phyloP scores from a whole-genome alignment of 2,888 invertebrate species.

The Orthosia gracilis region DNA sequence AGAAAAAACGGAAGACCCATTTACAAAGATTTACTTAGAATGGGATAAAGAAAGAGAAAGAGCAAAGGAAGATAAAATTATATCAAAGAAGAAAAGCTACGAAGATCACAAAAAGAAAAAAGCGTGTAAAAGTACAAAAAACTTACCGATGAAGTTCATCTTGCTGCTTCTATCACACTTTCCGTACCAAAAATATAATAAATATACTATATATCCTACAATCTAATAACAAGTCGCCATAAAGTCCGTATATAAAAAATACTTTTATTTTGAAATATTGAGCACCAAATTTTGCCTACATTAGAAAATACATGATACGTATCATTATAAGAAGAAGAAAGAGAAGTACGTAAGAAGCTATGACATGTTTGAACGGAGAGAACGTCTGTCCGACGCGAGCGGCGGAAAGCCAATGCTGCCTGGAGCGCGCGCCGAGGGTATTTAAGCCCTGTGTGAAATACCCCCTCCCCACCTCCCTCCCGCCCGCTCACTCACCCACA shows the following conservation, averaged over 20 bases:
- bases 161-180: constrained; percentile 79
- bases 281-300: constrained; percentile 87
- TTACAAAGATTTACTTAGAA: not conserved
- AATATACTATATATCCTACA: constrained; percentile 64
- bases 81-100: constrained; percentile 1
- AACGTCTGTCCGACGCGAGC: constrained; percentile 78
- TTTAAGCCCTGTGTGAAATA: constrained; percentile 75
- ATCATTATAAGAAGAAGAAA: constrained; percentile 82
- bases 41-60: not conserved
- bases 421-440: constrained; percentile 64
- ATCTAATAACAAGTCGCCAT: constrained; percentile 82
- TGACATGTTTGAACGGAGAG: constrained; percentile 80
- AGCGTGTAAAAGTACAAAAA: constrained; percentile 39
- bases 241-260: constrained; percentile 86
- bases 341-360: constrained; percentile 78
- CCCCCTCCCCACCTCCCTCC: constrained; percentile 66
- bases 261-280: constrained; percentile 80
- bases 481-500: constrained; percentile 56
- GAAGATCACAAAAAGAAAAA: not conserved
- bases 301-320: constrained; percentile 89
- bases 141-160: constrained; percentile 90
- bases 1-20: not conserved
- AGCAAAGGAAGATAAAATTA: not conserved
- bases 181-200: constrained; percentile 69
- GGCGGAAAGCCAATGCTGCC: constrained; percentile 83